These are phyloP conservation scores for Mola mola DNA, from an alignment of 2,113 vertebrate species.

Conservation along the genomic window DNA sequence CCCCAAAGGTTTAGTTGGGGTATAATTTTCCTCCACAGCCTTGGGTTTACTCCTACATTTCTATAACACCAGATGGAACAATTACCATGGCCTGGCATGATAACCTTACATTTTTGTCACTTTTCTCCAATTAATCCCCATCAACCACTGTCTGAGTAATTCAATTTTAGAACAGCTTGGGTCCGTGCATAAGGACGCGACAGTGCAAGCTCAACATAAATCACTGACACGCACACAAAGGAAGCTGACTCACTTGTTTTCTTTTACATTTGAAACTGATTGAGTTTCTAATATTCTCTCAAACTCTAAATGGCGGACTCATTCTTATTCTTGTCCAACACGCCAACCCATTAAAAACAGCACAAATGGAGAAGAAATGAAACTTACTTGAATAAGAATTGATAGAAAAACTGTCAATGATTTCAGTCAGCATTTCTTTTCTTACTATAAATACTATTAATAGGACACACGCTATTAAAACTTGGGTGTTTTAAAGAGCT, in stretches of 20 bases:
- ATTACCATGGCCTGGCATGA: slow-evolving; percentile 28
- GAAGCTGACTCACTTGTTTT: slow-evolving; percentile 15
- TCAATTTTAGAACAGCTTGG: slow-evolving; percentile 33
- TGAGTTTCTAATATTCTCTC: slow-evolving; percentile 11
- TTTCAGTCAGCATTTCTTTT: too few species aligned
- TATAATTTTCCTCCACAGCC: slow-evolving; percentile 8
- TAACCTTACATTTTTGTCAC: slow-evolving; percentile 43
- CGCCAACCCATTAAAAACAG: too few species aligned
- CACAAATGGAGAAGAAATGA: too few species aligned
- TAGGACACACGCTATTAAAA: neutral
- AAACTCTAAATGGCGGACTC: slow-evolving; percentile 11
- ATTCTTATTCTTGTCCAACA: slow-evolving; percentile 9
- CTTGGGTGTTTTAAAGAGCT: neutral
- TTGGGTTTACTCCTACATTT: slow-evolving; percentile 24
- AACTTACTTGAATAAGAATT: neutral
- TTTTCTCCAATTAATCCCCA: slow-evolving; percentile 45
- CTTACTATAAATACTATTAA: neutral
- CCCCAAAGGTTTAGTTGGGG: slow-evolving; percentile 6
- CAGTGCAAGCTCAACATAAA: slow-evolving; percentile 45
- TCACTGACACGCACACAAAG: slow-evolving; percentile 54
- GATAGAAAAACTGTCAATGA: neutral
- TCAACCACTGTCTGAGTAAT: slow-evolving; percentile 37
- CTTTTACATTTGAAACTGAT: slow-evolving; percentile 25
- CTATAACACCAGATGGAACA: slow-evolving; percentile 26
- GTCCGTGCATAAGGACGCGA: slow-evolving; percentile 36